Evolutionary conservation across 2,888 invertebrate species (phyloP).

Genomic region (Lapara coniferarum): DNA sequence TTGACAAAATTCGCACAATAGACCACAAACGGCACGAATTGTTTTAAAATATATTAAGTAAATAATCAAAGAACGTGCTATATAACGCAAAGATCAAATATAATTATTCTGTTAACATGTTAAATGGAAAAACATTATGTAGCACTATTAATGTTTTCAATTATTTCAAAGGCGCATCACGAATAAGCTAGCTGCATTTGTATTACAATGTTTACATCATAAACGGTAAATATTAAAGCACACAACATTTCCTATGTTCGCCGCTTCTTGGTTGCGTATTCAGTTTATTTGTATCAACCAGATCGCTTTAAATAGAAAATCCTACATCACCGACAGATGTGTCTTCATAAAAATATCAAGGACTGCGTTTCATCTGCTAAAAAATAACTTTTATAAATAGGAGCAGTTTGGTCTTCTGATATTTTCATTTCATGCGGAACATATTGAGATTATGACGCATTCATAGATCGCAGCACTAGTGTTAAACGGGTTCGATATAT

Average conservation of each 20-base stretch:
- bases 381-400: slow-evolving; percentile 19
- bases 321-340: slow-evolving; percentile 17
- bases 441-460: slow-evolving; percentile 1
- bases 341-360: slow-evolving; percentile 22
- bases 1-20: slow-evolving; percentile 55
- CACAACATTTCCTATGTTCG: slow-evolving; percentile 11
- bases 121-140: slow-evolving; percentile 1
- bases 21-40: slow-evolving; percentile 31
- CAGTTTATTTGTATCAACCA: slow-evolving; percentile 17
- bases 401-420: slow-evolving; percentile 1
- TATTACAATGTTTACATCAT: slow-evolving; percentile 16
- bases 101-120: slow-evolving; percentile 1
- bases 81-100: neutral
- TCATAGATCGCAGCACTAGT: neutral
- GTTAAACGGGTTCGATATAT: slow-evolving; percentile 13
- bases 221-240: slow-evolving; percentile 14
- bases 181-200: slow-evolving; percentile 11
- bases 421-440: neutral
- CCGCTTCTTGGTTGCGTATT: slow-evolving; percentile 13
- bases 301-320: slow-evolving; percentile 21
- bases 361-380: slow-evolving; percentile 23
- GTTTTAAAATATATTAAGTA: slow-evolving; percentile 7
- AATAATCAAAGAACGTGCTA: neutral
- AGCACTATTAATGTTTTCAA: slow-evolving; percentile 11
- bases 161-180: slow-evolving; percentile 11